phyloP scores from a whole-genome alignment of 2,113 vertebrate genomes.

The Corythaixoides concolor region DNA sequence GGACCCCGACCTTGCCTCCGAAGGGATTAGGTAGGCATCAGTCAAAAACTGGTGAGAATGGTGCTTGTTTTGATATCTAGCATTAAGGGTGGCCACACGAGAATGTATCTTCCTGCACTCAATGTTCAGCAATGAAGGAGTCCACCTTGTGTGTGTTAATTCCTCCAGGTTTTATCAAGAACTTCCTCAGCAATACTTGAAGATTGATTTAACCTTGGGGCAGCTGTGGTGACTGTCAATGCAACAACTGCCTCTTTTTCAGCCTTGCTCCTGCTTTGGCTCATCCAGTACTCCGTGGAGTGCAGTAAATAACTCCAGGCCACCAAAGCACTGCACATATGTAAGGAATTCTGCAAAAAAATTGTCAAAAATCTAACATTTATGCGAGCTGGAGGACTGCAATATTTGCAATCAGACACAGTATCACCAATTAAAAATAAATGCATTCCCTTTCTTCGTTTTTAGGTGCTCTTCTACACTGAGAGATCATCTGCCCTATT shows the following conservation, averaged over 20 bases:
- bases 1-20: neutral
- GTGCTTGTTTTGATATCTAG: neutral
- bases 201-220: neutral
- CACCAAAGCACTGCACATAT: neutral
- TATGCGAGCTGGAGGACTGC: neutral
- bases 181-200: neutral
- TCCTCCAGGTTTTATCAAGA: neutral
- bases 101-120: neutral
- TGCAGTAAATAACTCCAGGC: neutral
- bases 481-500: neutral
- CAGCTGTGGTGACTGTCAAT: neutral
- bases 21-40: no score
- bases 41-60: neutral
- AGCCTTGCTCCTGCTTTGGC: neutral
- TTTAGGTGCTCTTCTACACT: neutral
- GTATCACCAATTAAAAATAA: neutral
- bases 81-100: fast-evolving
- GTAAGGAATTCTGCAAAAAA: neutral
- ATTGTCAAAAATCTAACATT: neutral
- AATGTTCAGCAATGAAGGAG: neutral
- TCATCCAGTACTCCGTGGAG: neutral
- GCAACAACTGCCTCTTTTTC: neutral
- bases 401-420: neutral
- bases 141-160: neutral
- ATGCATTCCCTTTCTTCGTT: neutral